These are phyloP conservation scores for Anaspis maculata DNA, from an alignment of 2,888 invertebrate genomes.

Conservation along the genomic window DNA sequence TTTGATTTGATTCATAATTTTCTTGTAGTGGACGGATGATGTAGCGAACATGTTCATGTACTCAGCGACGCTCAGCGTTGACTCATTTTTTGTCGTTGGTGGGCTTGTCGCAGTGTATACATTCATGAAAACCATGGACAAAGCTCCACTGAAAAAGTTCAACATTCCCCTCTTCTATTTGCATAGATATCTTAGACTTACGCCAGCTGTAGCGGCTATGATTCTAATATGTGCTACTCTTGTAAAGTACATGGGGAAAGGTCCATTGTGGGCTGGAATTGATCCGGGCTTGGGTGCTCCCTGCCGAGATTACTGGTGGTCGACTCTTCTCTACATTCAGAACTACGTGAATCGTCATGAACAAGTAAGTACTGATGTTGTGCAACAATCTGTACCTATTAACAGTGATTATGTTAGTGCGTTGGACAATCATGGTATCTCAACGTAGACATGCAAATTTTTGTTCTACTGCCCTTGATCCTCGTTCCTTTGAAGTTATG, in stretches of 20 bases:
- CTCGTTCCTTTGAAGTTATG: constrained; percentile 4
- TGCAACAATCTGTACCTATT: not conserved
- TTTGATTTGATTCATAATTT: too few relatives aligned
- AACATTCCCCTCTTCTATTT: constrained; percentile 8
- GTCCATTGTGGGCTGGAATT: constrained; percentile 9
- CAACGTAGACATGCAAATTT: constrained; percentile 10
- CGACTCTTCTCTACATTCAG: constrained; percentile 7
- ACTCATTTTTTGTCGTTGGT: not conserved
- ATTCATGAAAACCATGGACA: too few relatives aligned
- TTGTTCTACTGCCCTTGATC: constrained; percentile 6
- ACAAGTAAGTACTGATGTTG: constrained; percentile 3
- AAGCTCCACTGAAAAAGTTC: constrained; percentile 2
- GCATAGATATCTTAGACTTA: constrained; percentile 9
- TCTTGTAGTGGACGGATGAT: not conserved
- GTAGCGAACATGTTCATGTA: not conserved
- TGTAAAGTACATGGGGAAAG: constrained; percentile 8
- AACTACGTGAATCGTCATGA: constrained; percentile 8
- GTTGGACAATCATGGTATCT: constrained; percentile 12
- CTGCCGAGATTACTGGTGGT: constrained; percentile 11
- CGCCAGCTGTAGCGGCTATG: constrained; percentile 8
- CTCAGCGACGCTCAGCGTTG: not conserved
- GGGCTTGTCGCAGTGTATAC: not conserved
- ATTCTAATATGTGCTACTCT: constrained; percentile 7
- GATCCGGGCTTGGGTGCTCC: constrained; percentile 2
- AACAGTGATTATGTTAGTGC: constrained; percentile 5